Conservation (phyloP, 2,113 vertebrate genomes). For the Thamnaconus septentrionalis region DNA sequence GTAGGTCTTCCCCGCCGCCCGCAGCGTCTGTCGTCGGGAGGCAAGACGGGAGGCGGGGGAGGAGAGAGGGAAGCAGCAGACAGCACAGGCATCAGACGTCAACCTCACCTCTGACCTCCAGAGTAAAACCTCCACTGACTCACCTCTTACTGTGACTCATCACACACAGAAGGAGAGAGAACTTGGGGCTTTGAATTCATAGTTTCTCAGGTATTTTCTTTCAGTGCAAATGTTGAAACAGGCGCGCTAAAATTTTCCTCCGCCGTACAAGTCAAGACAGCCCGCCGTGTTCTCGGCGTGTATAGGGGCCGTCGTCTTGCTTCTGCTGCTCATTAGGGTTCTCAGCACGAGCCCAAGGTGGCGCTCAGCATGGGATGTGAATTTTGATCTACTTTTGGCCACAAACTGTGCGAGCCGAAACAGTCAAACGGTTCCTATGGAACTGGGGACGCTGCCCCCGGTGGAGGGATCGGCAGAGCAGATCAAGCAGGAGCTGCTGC, state of each 20-base stretch:
- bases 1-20: conserved; percentile 97
- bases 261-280: background rate
- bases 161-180: too few relatives aligned
- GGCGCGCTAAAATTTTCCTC: background rate
- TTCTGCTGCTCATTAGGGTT: conserved; percentile 10
- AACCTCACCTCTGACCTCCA: too few relatives aligned
- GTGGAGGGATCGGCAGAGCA: background rate
- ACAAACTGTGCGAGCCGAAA: conserved; percentile 9
- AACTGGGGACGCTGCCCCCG: conserved; percentile 16
- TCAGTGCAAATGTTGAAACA: too few relatives aligned
- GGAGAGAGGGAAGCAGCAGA: background rate
- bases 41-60: background rate
- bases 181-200: too few relatives aligned
- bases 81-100: too few relatives aligned
- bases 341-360: conserved; percentile 24
- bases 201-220: too few relatives aligned
- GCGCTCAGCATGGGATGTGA: conserved; percentile 21
- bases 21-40: conserved; percentile 80
- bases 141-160: too few relatives aligned
- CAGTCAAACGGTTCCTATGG: conserved; percentile 17
- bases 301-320: background rate
- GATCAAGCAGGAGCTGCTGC: conserved; percentile 6
- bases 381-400: conserved; percentile 52
- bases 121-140: too few relatives aligned
- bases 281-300: background rate